Base-by-base conservation (phyloP, 2,888 invertebrate genomes). In the Zygogramma bicolorata region DNA sequence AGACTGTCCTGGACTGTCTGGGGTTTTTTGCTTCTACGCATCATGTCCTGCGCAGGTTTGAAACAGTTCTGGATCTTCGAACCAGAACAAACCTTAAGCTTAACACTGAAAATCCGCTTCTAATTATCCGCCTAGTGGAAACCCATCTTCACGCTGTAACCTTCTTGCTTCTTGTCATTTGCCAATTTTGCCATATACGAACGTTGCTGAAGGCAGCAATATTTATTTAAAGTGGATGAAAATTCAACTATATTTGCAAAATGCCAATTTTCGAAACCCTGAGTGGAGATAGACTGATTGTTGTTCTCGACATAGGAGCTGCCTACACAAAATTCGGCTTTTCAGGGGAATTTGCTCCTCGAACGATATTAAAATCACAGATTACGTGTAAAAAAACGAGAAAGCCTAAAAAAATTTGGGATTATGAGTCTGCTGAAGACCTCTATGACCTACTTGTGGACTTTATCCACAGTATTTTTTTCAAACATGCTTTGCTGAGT, bases 271-370 rank as follows among this genome's bases (percentile, higher is more conserved):
- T 94, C 84, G 96, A 97, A 88, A 91, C 93, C 59, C 92, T 94
- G 81, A 93, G 93, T 80, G 97, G 97, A 81, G 97, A 97, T 65
- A 80, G 79, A 85, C 94, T 95, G 83, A 93, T 95, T 13, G 94
- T 97, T 0, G 94, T 98, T 15, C 86, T 98, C 74, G 98, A 98
- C 85, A 93, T 98, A 75, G 98, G 98, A 60, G 90, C 91, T 49
- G 95, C 95, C 20, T 98, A 95, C 83, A 97, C 97, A 0, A 98
- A 97, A 87, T 94, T 96, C 86, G 98, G 98, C 27, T 96, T 97
- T 87, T 94, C 95, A 29, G 95, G 96, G 8, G 98, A 98, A 88
- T 90, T 92, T 61, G 92, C 93, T 40, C 98, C 98, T 27, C 90
- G 97, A 78, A 95, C 94, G 84, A 97, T 98, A 75, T 92, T 97